Base-by-base conservation (phyloP, 2,113 vertebrate species). In the Monopterus albus region DNA sequence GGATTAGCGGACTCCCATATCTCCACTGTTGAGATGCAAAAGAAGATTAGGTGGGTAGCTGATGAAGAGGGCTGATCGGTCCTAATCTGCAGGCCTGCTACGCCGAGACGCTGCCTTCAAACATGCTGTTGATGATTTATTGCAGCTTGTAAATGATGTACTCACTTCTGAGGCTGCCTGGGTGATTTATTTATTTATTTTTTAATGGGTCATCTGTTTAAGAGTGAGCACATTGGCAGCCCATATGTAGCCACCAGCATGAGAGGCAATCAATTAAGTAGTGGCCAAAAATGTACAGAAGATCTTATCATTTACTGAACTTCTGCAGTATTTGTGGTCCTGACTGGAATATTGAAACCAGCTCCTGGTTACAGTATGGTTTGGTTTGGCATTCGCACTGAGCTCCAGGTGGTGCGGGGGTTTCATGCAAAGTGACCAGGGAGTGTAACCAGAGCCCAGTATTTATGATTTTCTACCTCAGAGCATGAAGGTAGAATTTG, bases 31-130 rank as follows among this genome's bases (percentile, higher is more conserved):
- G 77, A 85, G 82, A 87, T 84, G 72, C 81, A 75, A 72, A 78
- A 65, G 58, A 49, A 83, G 88, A 89, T 90, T 88, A 87, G 81
- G 56, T 62, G 9, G 28, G 81, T 55, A 47, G 78, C 74, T 82
- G 62, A 64, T 51, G 70, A 78, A 65, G 53, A 74, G 45, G 62
- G 62, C 45, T 39, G 57, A 56, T 31, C 52, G 3, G 14, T 55
- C 53, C 59, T 82, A 80, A 85, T 86, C 78, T 75, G 55, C 65
- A 11, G 51, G 15, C 18, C 51, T 29, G 78, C 67, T 62, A 36
- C 47, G 36, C 60, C 43, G 51, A 72, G 61, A 75, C 71, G 1
- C 45, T 51, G 69, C 33, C 53, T 82, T 82, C 70, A 38, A 66
- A 77, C 63, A 50, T 8, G 29, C 33, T 21, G 78, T 78, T 74